These are phyloP conservation scores for Halictus rubicundus DNA, from an alignment of 1,140 invertebrate species.

Conservation along the genomic window DNA sequence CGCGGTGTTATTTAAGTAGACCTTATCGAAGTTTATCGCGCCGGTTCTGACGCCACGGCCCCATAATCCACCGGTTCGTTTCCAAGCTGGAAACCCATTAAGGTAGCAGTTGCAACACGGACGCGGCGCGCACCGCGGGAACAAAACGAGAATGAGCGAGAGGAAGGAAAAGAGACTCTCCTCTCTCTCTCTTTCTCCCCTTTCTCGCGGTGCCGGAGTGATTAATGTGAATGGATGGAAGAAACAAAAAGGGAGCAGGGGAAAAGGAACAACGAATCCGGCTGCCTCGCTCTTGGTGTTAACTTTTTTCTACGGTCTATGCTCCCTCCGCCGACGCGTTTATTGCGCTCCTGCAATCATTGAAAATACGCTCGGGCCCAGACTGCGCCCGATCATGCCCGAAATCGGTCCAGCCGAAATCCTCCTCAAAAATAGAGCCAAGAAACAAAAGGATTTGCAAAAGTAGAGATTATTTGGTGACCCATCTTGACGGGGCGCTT, in stretches of 20 bases:
- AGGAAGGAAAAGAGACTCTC: slow-evolving; percentile 16
- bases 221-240: slow-evolving; percentile 64
- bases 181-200: background rate
- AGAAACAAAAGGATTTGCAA: too few relatives aligned
- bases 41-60: slow-evolving; percentile 29
- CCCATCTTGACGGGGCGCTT: too few relatives aligned
- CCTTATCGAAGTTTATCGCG: slow-evolving; percentile 59
- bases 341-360: background rate
- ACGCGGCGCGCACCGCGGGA: slow-evolving; percentile 31
- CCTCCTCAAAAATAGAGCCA: too few relatives aligned
- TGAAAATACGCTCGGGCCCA: slow-evolving; percentile 9
- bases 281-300: slow-evolving; percentile 28
- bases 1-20: slow-evolving; percentile 48
- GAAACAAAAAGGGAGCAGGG: slow-evolving; percentile 44
- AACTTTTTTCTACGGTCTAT: slow-evolving; percentile 9
- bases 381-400: too few relatives aligned
- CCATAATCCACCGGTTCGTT: slow-evolving; percentile 59
- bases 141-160: slow-evolving; percentile 58
- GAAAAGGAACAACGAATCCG: slow-evolving; percentile 55
- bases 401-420: too few relatives aligned
- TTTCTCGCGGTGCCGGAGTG: slow-evolving; percentile 34
- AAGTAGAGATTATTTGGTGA: too few relatives aligned
- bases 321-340: background rate
- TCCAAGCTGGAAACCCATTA: slow-evolving; percentile 60
- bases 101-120: slow-evolving; percentile 55